Evolutionary conservation across 2,888 invertebrate species (phyloP), one percentile per base, ranked within the genome.

Genomic region (Drosophila nr. perissopoda): DNA sequence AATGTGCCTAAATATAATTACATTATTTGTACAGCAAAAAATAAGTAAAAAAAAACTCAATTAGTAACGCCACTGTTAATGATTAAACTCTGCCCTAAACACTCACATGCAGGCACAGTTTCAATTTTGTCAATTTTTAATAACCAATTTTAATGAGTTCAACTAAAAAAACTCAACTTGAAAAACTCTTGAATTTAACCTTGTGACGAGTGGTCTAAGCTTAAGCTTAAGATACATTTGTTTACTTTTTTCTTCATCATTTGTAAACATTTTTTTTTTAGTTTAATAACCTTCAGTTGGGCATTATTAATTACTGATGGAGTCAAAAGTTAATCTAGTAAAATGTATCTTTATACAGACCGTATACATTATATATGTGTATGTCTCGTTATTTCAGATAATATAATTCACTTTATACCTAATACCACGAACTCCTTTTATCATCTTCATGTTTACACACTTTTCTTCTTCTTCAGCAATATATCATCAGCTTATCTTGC

Each of bases 401-500:
- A 18, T 0, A 6, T 18, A 7, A 2, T 18, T 10, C 27, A 27
- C 4, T 4, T 13, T 4, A 25, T 11, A 18, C 7, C 36, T n/a
- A 36, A 40, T 29, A 40, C 40, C 27, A 31, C 5, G 2, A 29
- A 1, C 6, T 18, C 21, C 6, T 31, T 5, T 29, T 31, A 29
- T 40, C 16, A 21, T 31, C 16, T 36, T 36, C 3, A 8, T 16
- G 5, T 18, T 16, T 6, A 34, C 2, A 27, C 16, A 7, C 33
- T 33, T n/a, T n/a, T 40, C 27, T 31, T 21, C 16, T 11, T 25
- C 18, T 36, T 16, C 16, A 4, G 21, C 18, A 34, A 46, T 54
- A 31, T 33, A 27, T 54, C 67, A 25, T 58, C 31, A 16, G 18
- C 16, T 27, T 31, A 76, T 56, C 25, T 31, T 46, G 18, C 29